Evolutionary conservation across 2,888 invertebrate genomes (phyloP).

Genomic region (Thereva unica): DNA sequence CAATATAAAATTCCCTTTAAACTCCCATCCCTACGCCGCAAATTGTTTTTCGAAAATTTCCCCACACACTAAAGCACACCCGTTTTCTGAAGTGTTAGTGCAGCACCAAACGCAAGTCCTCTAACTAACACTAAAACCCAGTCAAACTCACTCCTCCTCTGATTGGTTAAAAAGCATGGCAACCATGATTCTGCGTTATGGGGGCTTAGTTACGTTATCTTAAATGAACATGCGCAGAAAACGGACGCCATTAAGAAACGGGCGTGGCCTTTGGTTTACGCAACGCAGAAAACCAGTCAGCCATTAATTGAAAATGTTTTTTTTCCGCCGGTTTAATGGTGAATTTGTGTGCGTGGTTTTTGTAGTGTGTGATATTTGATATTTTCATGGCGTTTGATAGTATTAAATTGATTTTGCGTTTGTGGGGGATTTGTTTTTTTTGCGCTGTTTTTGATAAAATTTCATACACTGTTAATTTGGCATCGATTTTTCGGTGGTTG

Average conservation of each 20-base stretch:
- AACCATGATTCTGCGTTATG: slow-evolving; percentile 24
- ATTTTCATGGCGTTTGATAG: too few relatives aligned
- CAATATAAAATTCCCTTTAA: slow-evolving; percentile 31
- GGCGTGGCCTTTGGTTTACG: slow-evolving; percentile 6
- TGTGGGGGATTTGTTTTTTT: background rate
- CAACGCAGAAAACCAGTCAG: background rate
- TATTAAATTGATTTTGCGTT: background rate
- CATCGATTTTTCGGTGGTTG: slow-evolving; percentile 6
- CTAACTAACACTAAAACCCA: slow-evolving; percentile 8
- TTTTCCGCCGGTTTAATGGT: too few relatives aligned
- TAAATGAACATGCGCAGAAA: background rate
- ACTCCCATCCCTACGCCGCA: background rate
- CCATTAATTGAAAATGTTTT: background rate
- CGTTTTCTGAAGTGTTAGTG: slow-evolving; percentile 5
- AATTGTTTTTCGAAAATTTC: background rate
- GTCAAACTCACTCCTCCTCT: background rate
- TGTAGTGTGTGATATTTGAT: too few relatives aligned
- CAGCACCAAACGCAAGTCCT: slow-evolving; percentile 13
- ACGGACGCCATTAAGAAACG: slow-evolving; percentile 15
- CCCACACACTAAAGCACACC: slow-evolving; percentile 15
- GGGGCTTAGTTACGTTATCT: background rate
- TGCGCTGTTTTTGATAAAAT: background rate
- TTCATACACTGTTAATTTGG: slow-evolving; percentile 23
- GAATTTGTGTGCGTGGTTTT: too few relatives aligned
- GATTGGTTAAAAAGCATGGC: background rate